Conservation (phyloP, 1,140 invertebrate species). For the Drosophila teissieri region DNA sequence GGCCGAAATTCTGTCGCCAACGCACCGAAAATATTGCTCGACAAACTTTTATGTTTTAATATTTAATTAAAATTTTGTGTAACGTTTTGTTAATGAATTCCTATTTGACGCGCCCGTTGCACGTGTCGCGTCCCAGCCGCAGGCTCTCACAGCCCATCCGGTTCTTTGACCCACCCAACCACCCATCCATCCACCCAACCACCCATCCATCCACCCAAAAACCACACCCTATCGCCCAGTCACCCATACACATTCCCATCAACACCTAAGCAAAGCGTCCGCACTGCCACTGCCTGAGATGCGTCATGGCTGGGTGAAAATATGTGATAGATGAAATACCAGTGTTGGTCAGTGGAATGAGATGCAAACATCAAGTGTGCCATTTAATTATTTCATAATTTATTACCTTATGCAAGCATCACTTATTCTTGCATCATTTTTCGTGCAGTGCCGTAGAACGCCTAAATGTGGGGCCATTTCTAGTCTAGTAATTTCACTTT, state of each 20-base stretch:
- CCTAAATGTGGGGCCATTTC: neutral
- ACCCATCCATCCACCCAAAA: neutral
- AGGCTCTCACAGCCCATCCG: constrained; percentile 53
- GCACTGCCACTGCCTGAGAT: too few relatives aligned
- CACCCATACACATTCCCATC: neutral
- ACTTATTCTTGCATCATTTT: neutral
- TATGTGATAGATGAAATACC: neutral
- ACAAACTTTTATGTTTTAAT: constrained; percentile 77
- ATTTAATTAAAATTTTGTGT: constrained; percentile 83
- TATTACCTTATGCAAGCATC: too few relatives aligned
- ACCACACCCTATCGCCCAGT: neutral
- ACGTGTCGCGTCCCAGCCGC: constrained; percentile 70
- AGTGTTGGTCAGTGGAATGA: neutral
- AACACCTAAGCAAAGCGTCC: constrained; percentile 28
- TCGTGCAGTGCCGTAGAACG: neutral
- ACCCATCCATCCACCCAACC: neutral
- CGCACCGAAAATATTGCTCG: constrained; percentile 59
- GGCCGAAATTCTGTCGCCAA: constrained; percentile 42
- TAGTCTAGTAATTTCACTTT: neutral
- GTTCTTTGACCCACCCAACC: constrained; percentile 11
- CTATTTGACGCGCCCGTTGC: constrained; percentile 78
- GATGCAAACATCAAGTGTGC: neutral
- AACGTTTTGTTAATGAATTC: constrained; percentile 83
- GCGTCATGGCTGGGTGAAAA: neutral
- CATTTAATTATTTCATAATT: too few relatives aligned